These are phyloP conservation scores for Eira barbara DNA, from an alignment of 2,113 vertebrate species.

Conservation along the genomic window DNA sequence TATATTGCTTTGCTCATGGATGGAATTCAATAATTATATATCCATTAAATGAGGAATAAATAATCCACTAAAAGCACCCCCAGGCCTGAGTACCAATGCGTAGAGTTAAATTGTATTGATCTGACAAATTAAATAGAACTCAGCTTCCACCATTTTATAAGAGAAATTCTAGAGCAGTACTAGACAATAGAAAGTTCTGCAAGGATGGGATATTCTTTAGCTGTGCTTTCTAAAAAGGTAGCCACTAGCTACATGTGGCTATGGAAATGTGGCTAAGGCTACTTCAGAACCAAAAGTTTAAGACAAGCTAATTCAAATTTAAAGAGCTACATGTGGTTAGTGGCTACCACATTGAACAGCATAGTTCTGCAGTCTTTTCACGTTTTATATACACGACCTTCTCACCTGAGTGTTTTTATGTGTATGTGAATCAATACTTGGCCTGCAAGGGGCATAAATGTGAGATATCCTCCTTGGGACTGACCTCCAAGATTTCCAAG, in stretches of 20 bases:
- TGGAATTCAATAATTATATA: neutral
- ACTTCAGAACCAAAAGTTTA: neutral
- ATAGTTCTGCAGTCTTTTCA: neutral
- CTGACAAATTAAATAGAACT: constrained; percentile 1
- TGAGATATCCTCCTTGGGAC: neutral
- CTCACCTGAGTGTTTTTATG: neutral
- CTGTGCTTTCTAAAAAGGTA: neutral
- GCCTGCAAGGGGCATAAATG: neutral
- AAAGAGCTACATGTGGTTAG: neutral
- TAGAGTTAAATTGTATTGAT: neutral
- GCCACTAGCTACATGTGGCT: accelerated
- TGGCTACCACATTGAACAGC: neutral
- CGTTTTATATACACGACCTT: neutral
- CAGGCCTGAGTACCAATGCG: neutral
- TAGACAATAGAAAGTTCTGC: neutral
- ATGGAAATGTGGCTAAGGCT: neutral
- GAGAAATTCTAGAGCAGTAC: neutral
- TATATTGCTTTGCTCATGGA: neutral
- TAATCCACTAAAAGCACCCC: neutral
- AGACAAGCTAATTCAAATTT: neutral
- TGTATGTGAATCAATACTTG: neutral
- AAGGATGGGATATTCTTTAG: neutral
- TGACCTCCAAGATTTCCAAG: neutral
- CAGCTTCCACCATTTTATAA: neutral
- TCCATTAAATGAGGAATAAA: neutral